phyloP scores from a whole-genome alignment of 2,888 invertebrate species.

The Myopa tessellatipennis region DNA sequence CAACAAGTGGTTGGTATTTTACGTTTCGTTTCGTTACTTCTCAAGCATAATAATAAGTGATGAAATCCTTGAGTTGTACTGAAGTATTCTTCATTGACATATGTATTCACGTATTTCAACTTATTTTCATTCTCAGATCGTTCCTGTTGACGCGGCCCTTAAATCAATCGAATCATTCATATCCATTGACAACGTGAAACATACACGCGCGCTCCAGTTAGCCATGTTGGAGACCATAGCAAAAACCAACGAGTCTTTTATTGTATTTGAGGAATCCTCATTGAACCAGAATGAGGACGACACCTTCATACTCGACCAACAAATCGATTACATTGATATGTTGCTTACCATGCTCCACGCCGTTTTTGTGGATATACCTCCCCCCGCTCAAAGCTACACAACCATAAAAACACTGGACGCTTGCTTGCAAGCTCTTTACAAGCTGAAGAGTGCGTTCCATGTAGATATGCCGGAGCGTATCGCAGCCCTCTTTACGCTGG shows the following conservation, averaged over 20 bases:
- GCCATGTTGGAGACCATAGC: slow-evolving; percentile 50
- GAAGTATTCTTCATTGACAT: not conserved
- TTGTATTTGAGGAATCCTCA: slow-evolving; percentile 49
- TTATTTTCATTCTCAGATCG: slow-evolving; percentile 34
- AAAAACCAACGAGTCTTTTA: slow-evolving; percentile 49
- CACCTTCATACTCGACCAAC: slow-evolving; percentile 51
- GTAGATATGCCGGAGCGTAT: slow-evolving; percentile 45
- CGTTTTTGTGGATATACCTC: slow-evolving; percentile 34
- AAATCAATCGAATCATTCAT: slow-evolving; percentile 43
- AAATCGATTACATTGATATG: slow-evolving; percentile 54
- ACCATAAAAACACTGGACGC: slow-evolving; percentile 34
- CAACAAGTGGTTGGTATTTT: slow-evolving; percentile 46
- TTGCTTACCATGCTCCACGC: slow-evolving; percentile 50
- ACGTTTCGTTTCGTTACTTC: too few species aligned
- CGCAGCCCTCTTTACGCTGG: slow-evolving; percentile 45
- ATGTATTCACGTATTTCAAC: too few species aligned
- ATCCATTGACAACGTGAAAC: slow-evolving; percentile 21
- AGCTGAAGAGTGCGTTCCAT: slow-evolving; percentile 39
- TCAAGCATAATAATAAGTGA: too few species aligned
- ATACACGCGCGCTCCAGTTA: slow-evolving; percentile 48
- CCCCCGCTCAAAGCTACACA: slow-evolving; percentile 26
- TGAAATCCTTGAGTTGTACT: too few species aligned
- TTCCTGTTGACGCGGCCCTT: slow-evolving; percentile 39
- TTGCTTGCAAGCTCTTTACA: slow-evolving; percentile 34
- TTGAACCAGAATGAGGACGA: slow-evolving; percentile 42